A percentile compares a stretch with the other conserved stretches of the same genome.
Conservation (phyloP, 2,113 vertebrate genomes). For the Megaleporinus macrocephalus region DNA sequence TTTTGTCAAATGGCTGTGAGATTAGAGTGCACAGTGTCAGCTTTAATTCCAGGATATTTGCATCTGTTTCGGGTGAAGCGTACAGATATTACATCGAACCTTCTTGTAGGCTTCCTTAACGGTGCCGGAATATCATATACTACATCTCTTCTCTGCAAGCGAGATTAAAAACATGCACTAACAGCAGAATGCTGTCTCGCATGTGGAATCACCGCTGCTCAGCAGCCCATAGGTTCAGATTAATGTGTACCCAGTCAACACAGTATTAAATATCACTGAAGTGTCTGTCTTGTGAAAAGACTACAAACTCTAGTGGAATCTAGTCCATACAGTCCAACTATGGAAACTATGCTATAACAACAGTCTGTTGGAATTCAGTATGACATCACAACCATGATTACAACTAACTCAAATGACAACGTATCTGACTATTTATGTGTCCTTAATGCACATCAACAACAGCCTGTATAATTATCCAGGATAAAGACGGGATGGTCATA, state of each 20-base stretch:
- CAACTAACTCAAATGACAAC: too few species aligned
- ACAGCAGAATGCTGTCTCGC: background rate
- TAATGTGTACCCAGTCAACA: conserved; percentile 3
- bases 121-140: background rate
- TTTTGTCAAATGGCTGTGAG: background rate
- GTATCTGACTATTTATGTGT: too few species aligned
- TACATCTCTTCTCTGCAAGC: background rate
- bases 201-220: background rate
- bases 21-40: background rate
- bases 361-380: background rate
- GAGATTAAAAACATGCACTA: background rate
- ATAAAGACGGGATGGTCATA: too few species aligned
- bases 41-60: background rate
- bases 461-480: too few species aligned
- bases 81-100: background rate
- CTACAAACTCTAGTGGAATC: background rate
- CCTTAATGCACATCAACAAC: too few species aligned
- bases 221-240: background rate
- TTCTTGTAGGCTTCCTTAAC: background rate
- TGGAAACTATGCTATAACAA: background rate
- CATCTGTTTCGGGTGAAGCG: background rate
- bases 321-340: background rate
- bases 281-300: background rate
- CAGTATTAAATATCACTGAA: background rate
- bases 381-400: background rate